phyloP scores from a whole-genome alignment of 2,888 invertebrate species.

The Fissipunctia ypsillon region DNA sequence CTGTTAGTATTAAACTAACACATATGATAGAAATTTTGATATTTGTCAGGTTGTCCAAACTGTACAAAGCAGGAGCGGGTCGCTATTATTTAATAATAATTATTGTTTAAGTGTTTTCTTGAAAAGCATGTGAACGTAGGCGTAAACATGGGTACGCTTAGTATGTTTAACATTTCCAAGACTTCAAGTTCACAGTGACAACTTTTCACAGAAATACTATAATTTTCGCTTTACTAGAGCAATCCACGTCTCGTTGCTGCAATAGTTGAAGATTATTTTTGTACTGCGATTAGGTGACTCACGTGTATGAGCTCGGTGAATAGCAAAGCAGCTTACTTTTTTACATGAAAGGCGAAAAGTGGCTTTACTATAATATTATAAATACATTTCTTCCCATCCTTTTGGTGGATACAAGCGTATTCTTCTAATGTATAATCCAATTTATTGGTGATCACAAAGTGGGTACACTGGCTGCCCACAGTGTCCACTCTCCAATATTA shows the following conservation, averaged over 20 bases:
- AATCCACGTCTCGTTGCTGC: not conserved
- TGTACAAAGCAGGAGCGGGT: too few relatives aligned
- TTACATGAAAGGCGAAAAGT: not conserved
- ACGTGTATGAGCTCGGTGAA: too few relatives aligned
- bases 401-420: not conserved
- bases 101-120: not conserved
- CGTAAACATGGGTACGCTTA: too few relatives aligned
- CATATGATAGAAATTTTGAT: too few relatives aligned
- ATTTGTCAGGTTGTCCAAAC: too few relatives aligned
- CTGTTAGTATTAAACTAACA: too few relatives aligned
- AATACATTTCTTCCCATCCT: not conserved
- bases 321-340: not conserved
- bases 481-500: too few relatives aligned
- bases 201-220: conserved; percentile 2
- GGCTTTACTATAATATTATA: not conserved
- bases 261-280: too few relatives aligned
- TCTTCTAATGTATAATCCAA: not conserved
- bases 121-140: conserved; percentile 5
- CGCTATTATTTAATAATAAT: too few relatives aligned
- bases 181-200: conserved; percentile 10
- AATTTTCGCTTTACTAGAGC: conserved; percentile 14
- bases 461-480: too few relatives aligned
- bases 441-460: not conserved
- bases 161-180: conserved; percentile 7
- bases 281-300: not conserved